These are phyloP conservation scores for Cardinalis cardinalis DNA, from an alignment of 2,113 vertebrate species.

Conservation along the genomic window DNA sequence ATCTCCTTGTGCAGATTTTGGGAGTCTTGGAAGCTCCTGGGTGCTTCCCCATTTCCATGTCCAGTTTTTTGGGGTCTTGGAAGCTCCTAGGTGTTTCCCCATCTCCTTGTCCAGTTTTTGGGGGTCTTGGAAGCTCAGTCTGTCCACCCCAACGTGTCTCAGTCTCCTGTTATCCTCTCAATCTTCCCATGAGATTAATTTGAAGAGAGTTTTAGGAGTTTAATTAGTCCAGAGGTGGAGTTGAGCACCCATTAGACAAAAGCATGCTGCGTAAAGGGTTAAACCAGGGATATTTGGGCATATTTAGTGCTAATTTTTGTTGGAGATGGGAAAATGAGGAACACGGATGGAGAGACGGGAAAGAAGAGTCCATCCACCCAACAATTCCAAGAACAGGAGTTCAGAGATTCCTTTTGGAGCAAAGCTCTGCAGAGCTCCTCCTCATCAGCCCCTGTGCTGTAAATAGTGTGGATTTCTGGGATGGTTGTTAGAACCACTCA, in stretches of 20 bases:
- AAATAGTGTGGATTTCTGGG: neutral
- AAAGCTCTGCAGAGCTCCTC: neutral
- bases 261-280: neutral
- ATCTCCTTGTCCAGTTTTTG: too few relatives aligned
- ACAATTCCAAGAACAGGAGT: neutral
- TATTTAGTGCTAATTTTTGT: rapidly evolving
- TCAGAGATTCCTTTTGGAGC: neutral
- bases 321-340: neutral
- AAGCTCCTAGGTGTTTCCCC: too few relatives aligned
- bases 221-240: neutral
- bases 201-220: neutral
- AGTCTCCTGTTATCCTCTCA: neutral
- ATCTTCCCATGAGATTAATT: neutral
- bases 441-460: rapidly evolving
- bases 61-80: too few relatives aligned
- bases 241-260: rapidly evolving
- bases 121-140: neutral
- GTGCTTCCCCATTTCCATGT: too few relatives aligned
- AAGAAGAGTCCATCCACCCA: neutral
- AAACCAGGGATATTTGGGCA: neutral
- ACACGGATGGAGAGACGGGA: neutral
- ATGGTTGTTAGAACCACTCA: neutral
- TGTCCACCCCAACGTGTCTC: rapidly evolving
- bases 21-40: too few relatives aligned
- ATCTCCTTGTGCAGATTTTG: too few relatives aligned